Conservation (phyloP, 2,113 vertebrate species). For the Progne subis region DNA sequence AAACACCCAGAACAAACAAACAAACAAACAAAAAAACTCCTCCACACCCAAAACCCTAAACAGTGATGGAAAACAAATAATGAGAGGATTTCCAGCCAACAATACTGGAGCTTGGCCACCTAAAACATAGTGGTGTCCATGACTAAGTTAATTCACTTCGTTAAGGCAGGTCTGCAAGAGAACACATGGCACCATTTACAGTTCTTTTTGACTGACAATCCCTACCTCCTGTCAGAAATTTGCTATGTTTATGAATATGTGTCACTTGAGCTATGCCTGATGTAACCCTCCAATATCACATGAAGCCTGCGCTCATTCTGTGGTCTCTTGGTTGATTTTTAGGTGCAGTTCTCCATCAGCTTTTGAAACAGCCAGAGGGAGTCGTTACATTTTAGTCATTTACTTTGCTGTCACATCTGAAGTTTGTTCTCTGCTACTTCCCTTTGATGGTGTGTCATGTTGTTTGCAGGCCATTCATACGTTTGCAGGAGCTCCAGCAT, state of each 20-base stretch:
- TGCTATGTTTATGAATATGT: neutral
- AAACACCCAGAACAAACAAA: neutral
- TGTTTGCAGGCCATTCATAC: neutral
- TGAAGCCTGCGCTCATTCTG: neutral
- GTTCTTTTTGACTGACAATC: neutral
- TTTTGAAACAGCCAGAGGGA: neutral
- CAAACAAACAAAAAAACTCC: no score
- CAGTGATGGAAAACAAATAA: neutral
- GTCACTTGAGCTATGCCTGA: neutral
- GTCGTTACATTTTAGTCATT: neutral
- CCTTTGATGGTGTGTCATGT: neutral
- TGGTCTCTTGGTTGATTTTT: neutral
- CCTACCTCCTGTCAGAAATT: neutral
- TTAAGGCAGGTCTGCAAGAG: neutral
- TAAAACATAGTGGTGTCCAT: neutral
- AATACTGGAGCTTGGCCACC: neutral
- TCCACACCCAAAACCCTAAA: neutral
- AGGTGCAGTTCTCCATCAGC: neutral
- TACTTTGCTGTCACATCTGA: neutral
- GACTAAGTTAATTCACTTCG: neutral
- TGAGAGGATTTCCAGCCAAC: neutral
- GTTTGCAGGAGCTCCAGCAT: neutral
- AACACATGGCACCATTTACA: rapidly evolving
- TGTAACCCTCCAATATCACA: neutral
- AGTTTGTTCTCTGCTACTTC: neutral